These are phyloP conservation scores for Leptinotarsa texana DNA, from an alignment of 1,140 invertebrate genomes.

Conservation along the genomic window DNA sequence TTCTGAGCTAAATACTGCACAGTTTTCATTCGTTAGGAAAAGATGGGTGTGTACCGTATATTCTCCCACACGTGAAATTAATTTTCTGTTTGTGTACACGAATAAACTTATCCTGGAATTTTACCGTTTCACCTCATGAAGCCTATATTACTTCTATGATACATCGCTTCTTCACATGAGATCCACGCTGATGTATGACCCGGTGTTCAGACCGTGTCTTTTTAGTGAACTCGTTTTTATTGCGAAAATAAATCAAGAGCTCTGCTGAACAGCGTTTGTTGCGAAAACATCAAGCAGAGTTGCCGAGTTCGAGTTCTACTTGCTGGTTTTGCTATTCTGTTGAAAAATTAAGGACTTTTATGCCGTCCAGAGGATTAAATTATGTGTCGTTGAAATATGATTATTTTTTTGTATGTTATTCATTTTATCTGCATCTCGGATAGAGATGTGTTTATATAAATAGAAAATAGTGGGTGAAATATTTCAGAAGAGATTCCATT, in stretches of 20 bases:
- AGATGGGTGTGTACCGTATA: too few relatives aligned
- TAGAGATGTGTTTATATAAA: too few relatives aligned
- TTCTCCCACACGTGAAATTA: not conserved
- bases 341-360: too few relatives aligned
- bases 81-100: not conserved
- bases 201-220: constrained; percentile 5
- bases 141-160: not conserved
- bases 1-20: too few relatives aligned
- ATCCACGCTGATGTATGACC: not conserved
- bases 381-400: too few relatives aligned
- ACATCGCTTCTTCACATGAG: constrained; percentile 1
- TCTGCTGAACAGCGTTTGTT: constrained; percentile 5
- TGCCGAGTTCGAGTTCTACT: not conserved
- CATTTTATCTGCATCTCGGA: too few relatives aligned
- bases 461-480: too few relatives aligned
- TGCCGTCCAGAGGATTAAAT: too few relatives aligned
- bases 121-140: not conserved
- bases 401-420: too few relatives aligned
- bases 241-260: constrained; percentile 8
- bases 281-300: not conserved
- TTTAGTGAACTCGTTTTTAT: constrained; percentile 6
- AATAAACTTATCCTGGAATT: not conserved
- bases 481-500: too few relatives aligned
- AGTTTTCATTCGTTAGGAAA: too few relatives aligned
- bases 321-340: not conserved